Percentiles rank a stretch among this genome's conserved stretches.
Conservation (phyloP, 2,797 vertebrate genomes). For the Cryptoprocta ferox region DNA sequence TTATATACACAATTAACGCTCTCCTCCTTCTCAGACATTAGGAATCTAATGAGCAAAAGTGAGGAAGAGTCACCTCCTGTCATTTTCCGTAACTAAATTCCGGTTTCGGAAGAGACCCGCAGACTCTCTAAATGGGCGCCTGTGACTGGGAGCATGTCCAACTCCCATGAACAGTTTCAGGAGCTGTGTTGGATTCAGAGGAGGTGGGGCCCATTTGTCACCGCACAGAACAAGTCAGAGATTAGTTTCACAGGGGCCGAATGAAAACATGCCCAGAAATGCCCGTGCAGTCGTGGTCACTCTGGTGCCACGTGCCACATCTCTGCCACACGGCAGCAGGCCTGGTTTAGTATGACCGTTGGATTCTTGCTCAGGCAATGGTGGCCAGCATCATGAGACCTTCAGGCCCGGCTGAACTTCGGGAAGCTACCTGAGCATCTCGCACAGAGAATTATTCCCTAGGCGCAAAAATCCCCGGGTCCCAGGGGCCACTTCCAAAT, state of each 20-base stretch:
- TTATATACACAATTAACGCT: neutral
- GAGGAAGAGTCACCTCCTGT: neutral
- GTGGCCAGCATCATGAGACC: neutral
- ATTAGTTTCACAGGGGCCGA: neutral
- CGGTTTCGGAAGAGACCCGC: neutral
- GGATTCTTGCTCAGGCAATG: neutral
- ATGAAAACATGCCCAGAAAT: neutral
- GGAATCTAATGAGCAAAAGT: neutral
- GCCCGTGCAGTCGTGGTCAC: neutral
- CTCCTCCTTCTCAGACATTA: neutral
- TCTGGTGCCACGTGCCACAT: no score
- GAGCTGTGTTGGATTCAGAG: neutral
- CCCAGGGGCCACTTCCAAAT: neutral
- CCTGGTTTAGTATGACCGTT: neutral
- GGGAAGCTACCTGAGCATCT: neutral
- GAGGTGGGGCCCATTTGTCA: no score
- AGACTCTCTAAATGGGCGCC: neutral
- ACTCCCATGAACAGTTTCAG: neutral
- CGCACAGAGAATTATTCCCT: neutral
- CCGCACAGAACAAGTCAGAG: neutral
- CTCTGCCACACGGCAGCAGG: neutral
- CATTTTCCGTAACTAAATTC: neutral
- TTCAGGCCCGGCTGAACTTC: neutral
- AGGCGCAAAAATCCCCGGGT: neutral
- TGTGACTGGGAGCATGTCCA: rapidly evolving